Evolutionary conservation across 2,888 invertebrate species (phyloP).

Genomic region (Notodonta dromedarius): DNA sequence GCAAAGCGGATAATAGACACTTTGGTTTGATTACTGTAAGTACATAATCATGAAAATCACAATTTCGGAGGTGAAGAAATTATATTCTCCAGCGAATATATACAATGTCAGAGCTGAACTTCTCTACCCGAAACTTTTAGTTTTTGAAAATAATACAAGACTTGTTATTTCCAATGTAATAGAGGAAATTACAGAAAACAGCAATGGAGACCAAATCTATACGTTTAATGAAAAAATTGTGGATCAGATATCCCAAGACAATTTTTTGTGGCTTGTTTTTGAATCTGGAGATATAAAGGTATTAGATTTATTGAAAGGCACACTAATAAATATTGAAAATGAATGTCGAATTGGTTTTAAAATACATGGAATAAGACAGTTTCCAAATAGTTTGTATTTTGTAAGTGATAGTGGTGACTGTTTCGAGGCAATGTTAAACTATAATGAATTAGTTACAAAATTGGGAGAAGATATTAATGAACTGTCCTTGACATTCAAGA

Average conservation of each 20-base stretch:
- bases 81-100: conserved; percentile 23
- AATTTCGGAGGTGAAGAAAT: conserved; percentile 27
- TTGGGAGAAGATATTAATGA: conserved; percentile 45
- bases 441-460: conserved; percentile 47
- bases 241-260: conserved; percentile 51
- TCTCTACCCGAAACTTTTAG: conserved; percentile 60
- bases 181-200: conserved; percentile 35
- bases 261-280: conserved; percentile 63
- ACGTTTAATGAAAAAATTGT: conserved; percentile 53
- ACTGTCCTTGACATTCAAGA: conserved; percentile 50
- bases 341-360: conserved; percentile 50
- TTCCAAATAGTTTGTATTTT: conserved; percentile 48
- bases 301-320: conserved; percentile 50
- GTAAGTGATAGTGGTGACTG: conserved; percentile 68
- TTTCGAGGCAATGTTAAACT: conserved; percentile 43
- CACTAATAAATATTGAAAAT: conserved; percentile 49
- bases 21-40: neutral
- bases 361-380: conserved; percentile 49
- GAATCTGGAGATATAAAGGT: conserved; percentile 59
- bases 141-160: conserved; percentile 49
- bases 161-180: conserved; percentile 51
- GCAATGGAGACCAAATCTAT: conserved; percentile 26
- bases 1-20: too few species aligned
- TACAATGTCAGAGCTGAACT: conserved; percentile 49
- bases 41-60: conserved; percentile 31